Base-by-base conservation (phyloP, 2,888 invertebrate species). In the Pteria penguin region DNA sequence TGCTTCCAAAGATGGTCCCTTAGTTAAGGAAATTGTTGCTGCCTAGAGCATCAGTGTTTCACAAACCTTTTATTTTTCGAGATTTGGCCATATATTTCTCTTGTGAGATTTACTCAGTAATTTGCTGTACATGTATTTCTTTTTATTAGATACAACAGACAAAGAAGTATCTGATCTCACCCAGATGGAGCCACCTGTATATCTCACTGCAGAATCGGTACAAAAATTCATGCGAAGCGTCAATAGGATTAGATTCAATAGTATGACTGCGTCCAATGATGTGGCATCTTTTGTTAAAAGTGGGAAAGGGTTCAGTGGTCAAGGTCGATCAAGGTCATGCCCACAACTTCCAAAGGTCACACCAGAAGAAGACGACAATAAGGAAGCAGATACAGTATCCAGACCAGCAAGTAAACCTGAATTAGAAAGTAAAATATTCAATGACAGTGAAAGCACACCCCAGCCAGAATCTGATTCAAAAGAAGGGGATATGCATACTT, bases 181-280 rank as follows among this genome's bases (percentile, higher is more conserved):
- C 3, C 63, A 79, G 60, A 55, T 61, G 0, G 60, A 70, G 22
- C 60, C 31, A 26, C 58, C 75, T 1, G 54, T 36, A 11, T 69
- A 65, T 27, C 32, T 86, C 14, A 89, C 90, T 0, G 90, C 90
- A 0, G 88, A 89, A 72, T 90, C 90, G 1, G 90, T 91, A 22
- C 82, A 86, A 26, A 87, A 88, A 61, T 90, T 91, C 74, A 90
- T 90, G 88, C 85, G 84, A 65, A 85, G 84, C 66, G 87, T 90
- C 27, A 91, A 91, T 75, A 71, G 90, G 26, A 89, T 90, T n/a
- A 76, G 90, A 14, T 89, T 88, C 72, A 88, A 87, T 73, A 88
- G 87, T 78, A 80, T 87, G 11, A 86, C 84, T 2, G 78, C 78
- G 5, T 71, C 82, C 3, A 82, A 82, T 14, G 73, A 65, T 52